These are phyloP conservation scores for Drosophila arizonae DNA, from an alignment of 1,140 invertebrate genomes.

Conservation along the genomic window DNA sequence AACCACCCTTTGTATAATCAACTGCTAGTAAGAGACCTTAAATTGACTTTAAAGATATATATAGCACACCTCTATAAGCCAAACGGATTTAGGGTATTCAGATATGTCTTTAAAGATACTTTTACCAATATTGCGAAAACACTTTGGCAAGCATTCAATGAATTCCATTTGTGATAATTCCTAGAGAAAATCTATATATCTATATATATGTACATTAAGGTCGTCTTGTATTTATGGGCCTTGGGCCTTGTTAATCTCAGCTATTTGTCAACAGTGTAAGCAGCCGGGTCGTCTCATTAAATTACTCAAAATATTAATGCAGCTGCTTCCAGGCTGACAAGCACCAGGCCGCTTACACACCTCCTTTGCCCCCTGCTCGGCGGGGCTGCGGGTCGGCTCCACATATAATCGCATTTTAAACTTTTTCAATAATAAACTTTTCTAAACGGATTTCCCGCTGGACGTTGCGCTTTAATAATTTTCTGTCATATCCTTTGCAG, in stretches of 20 bases:
- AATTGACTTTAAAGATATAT: no score
- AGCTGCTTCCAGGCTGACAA: conserved; percentile 33
- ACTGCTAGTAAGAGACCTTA: no score
- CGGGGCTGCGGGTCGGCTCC: conserved; percentile 1
- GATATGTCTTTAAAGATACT: background rate
- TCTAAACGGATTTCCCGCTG: conserved; percentile 80
- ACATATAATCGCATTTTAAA: conserved; percentile 79
- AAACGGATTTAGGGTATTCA: no score
- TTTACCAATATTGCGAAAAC: background rate
- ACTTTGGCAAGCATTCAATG: background rate
- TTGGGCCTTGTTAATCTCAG: conserved; percentile 47
- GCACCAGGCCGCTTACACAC: no score
- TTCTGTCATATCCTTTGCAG: conserved; percentile 54
- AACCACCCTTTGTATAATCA: no score
- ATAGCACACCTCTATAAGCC: no score
- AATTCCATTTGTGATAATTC: background rate
- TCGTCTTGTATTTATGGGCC: conserved; percentile 5
- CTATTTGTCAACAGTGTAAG: conserved; percentile 48
- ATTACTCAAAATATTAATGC: conserved; percentile 48
- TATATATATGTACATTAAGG: background rate
- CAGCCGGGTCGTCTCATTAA: conserved; percentile 44
- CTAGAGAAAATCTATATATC: background rate
- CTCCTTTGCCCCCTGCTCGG: background rate
- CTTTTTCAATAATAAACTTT: conserved; percentile 81
- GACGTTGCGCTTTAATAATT: conserved; percentile 79